A percentile compares a stretch with the other conserved stretches of the same genome.
Evolutionary conservation across 2,888 invertebrate genomes (phyloP).

Genomic region (Callimorpha dominula): DNA sequence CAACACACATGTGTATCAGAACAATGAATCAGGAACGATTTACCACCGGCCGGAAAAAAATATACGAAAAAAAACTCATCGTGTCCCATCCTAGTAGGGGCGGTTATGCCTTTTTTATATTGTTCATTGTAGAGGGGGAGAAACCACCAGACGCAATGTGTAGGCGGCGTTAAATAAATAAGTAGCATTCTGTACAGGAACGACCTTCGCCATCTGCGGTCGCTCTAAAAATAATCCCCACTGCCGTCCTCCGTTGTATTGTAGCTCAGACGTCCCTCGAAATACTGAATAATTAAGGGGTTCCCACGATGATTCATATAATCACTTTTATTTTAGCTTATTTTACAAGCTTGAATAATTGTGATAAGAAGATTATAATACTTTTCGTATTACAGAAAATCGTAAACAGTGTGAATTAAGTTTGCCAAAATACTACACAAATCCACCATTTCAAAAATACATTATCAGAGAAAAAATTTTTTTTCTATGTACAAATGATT

Average conservation of each 20-base stretch:
- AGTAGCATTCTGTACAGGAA: slow-evolving; percentile 70
- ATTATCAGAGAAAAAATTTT: neutral
- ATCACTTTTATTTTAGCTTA: slow-evolving; percentile 33
- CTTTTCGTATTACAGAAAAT: neutral
- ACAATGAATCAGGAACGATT: slow-evolving; percentile 35
- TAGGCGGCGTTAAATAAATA: slow-evolving; percentile 78
- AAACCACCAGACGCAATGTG: slow-evolving; percentile 60
- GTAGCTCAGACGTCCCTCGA: slow-evolving; percentile 47
- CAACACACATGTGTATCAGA: slow-evolving; percentile 40
- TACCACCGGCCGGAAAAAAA: slow-evolving; percentile 35
- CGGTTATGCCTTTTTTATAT: slow-evolving; percentile 46
- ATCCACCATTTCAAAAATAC: neutral
- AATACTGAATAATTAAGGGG: slow-evolving; percentile 59
- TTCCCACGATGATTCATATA: slow-evolving; percentile 48
- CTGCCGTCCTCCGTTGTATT: slow-evolving; percentile 50
- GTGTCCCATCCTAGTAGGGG: slow-evolving; percentile 30
- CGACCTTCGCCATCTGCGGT: slow-evolving; percentile 81
- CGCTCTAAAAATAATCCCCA: slow-evolving; percentile 74
- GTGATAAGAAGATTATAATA: slow-evolving; percentile 24
- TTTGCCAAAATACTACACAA: neutral
- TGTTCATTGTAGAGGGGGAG: slow-evolving; percentile 59
- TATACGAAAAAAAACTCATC: slow-evolving; percentile 43
- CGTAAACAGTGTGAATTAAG: slow-evolving; percentile 2
- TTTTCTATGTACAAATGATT: neutral
- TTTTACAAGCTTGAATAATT: slow-evolving; percentile 28